Base-by-base conservation (phyloP, 2,888 invertebrate species). In the Thymelicus acteon region DNA sequence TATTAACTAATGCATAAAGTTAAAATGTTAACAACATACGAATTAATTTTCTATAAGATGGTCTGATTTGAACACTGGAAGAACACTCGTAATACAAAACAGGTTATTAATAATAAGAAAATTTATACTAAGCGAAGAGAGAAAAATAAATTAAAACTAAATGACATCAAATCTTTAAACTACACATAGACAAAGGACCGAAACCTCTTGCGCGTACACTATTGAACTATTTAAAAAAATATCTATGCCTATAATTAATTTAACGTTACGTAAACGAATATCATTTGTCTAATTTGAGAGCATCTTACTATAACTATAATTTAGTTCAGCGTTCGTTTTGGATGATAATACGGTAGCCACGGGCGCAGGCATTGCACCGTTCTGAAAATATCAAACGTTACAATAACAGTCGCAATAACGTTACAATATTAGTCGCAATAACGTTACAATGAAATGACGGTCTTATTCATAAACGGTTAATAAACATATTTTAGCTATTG, bases 131-230 rank as follows among this genome's bases (percentile, higher is more conserved):
- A 58, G 47, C 65, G n/a, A 65, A 72, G 75, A 72, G 12, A 12
- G 54, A 64, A 57, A 57, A 12, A 31, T 31, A 31, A 15, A 12
- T 48, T 75, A 76, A 76, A 75, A 74, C 71, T 71, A 78, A 74
- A 71, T 67, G 57, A 57, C 60, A 63, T 48, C 37, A 72, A 76
- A 74, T 72, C 67, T 77, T 75, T 75, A 77, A 79, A 74, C 74
- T 80, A 77, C 80, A 79, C 79, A 76, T 75, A 75, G 66, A 77
- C 60, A 76, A 77, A 79, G 83, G 85, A 85, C 81, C 78, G 81
- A 84, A 88, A 89, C 89, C 89, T 84, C 89, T 89, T 87, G 82
- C 73, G 84, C 88, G 85, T 85, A 73, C 60, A 73, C 76, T 78
- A 78, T 75, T 75, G 73, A 62, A 69, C 79, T 81, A 83, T 77